phyloP scores from a whole-genome alignment of 2,888 invertebrate genomes.

The Rosalia funebris region DNA sequence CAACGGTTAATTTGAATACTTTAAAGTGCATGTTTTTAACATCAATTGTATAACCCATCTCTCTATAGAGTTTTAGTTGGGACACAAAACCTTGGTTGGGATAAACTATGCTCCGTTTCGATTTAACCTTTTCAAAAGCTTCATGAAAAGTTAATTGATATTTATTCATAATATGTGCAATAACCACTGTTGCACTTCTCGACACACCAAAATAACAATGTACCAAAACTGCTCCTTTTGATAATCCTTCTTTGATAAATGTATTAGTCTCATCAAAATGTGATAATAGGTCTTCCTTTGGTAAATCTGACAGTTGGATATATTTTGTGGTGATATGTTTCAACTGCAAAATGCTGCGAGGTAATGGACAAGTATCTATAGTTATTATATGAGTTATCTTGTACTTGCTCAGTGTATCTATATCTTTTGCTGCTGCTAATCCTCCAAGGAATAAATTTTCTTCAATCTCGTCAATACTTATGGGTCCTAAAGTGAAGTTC shows the following conservation, averaged over 20 bases:
- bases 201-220: slow-evolving; percentile 95
- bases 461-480: slow-evolving; percentile 69
- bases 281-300: slow-evolving; percentile 84
- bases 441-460: slow-evolving; percentile 75
- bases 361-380: slow-evolving; percentile 85
- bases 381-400: slow-evolving; percentile 83
- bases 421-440: slow-evolving; percentile 81
- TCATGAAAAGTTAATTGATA: slow-evolving; percentile 77
- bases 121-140: slow-evolving; percentile 76
- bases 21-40: slow-evolving; percentile 76
- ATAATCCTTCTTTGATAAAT: slow-evolving; percentile 76
- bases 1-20: slow-evolving; percentile 79
- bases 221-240: slow-evolving; percentile 78
- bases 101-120: slow-evolving; percentile 76
- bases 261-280: slow-evolving; percentile 76
- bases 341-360: slow-evolving; percentile 75
- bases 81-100: slow-evolving; percentile 85
- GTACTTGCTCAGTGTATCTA: slow-evolving; percentile 72
- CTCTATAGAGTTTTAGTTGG: slow-evolving; percentile 81
- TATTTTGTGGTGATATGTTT: slow-evolving; percentile 77
- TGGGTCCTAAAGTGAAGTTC: slow-evolving; percentile 58
- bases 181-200: slow-evolving; percentile 86
- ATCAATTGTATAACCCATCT: slow-evolving; percentile 80
- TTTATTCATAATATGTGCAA: slow-evolving; percentile 89
- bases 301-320: slow-evolving; percentile 84